These are phyloP conservation scores for Lichenostomus cassidix DNA, from an alignment of 2,113 vertebrate species.

Conservation along the genomic window DNA sequence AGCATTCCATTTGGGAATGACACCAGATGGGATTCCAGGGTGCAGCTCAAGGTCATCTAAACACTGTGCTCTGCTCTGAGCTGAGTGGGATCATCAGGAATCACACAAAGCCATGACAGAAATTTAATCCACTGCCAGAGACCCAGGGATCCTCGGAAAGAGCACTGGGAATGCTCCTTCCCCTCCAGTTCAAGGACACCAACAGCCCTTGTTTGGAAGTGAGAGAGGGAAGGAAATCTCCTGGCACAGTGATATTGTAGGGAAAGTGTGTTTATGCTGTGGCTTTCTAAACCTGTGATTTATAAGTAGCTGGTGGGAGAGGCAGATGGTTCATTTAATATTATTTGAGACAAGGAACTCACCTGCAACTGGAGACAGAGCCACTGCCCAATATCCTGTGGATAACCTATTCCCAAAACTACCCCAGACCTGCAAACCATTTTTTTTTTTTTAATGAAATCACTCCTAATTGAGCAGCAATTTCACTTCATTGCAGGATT, in stretches of 20 bases:
- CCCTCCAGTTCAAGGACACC: background rate
- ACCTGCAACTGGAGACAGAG: background rate
- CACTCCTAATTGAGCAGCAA: accelerated
- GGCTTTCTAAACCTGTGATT: background rate
- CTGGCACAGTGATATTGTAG: accelerated
- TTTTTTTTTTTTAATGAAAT: background rate
- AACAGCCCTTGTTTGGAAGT: background rate
- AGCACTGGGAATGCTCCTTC: background rate
- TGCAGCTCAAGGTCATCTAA: slow-evolving; percentile 46
- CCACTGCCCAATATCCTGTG: background rate
- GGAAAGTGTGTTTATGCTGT: background rate
- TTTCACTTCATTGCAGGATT: background rate
- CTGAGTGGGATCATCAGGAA: background rate
- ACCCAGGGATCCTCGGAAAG: background rate
- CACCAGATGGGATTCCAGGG: slow-evolving; percentile 29
- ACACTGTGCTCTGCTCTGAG: background rate
- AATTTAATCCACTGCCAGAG: background rate
- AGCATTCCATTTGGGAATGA: background rate
- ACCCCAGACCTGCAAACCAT: background rate
- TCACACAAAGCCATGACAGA: background rate
- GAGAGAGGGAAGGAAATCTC: background rate
- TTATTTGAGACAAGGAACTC: background rate
- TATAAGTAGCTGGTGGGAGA: accelerated
- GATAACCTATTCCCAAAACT: background rate
- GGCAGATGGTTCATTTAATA: background rate